Evolutionary conservation across 2,888 invertebrate species (phyloP).

Genomic region (Zeuzera pyrina): DNA sequence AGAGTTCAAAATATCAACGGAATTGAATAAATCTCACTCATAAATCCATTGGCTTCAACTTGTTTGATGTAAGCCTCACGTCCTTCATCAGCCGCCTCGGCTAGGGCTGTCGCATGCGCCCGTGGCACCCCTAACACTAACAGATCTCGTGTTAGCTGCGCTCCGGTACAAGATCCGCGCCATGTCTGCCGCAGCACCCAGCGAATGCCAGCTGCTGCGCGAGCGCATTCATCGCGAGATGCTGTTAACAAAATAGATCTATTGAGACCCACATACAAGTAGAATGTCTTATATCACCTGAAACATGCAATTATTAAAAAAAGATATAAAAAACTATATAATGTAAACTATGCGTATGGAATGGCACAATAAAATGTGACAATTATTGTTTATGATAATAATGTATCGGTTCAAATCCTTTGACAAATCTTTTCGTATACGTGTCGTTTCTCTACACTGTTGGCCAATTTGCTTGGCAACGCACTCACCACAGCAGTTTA

Average conservation of each 20-base stretch:
- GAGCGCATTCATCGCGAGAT: slow-evolving; percentile 53
- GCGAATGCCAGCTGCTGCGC: slow-evolving; percentile 52
- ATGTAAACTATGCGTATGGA: not conserved
- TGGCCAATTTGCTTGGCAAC: too few species aligned
- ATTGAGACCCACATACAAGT: too few species aligned
- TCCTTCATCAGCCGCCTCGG: slow-evolving; percentile 38
- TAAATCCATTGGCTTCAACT: slow-evolving; percentile 35
- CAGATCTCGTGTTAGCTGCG: slow-evolving; percentile 46
- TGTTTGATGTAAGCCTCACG: slow-evolving; percentile 30
- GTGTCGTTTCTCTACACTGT: too few species aligned
- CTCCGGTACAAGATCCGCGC: slow-evolving; percentile 38
- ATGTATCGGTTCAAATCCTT: too few species aligned
- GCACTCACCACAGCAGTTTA: too few species aligned
- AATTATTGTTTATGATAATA: too few species aligned
- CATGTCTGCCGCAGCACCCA: slow-evolving; percentile 52
- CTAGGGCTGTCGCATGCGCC: slow-evolving; percentile 48
- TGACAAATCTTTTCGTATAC: too few species aligned
- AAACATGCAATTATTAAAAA: too few species aligned
- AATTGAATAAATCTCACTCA: slow-evolving; percentile 30
- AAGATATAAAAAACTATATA: not conserved
- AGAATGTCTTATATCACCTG: too few species aligned
- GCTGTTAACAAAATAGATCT: slow-evolving; percentile 28
- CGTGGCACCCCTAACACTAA: slow-evolving; percentile 55
- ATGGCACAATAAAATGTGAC: too few species aligned
- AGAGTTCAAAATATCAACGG: not conserved